These are phyloP conservation scores for Panagrolaimus sp. DNA, from an alignment of 1,140 invertebrate genomes.

Conservation along the genomic window DNA sequence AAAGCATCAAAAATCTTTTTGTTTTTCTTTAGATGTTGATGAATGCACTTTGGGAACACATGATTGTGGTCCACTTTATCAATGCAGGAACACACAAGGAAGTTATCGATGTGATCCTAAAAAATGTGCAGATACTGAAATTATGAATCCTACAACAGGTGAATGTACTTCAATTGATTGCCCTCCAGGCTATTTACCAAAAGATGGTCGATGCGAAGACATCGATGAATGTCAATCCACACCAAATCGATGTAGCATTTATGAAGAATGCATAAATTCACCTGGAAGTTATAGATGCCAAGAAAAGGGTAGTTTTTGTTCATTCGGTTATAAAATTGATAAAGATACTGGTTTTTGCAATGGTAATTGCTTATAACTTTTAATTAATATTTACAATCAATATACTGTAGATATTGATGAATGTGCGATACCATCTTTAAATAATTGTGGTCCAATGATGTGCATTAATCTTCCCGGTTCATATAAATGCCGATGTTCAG, in stretches of 20 bases:
- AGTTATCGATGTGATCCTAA: slow-evolving; percentile 72
- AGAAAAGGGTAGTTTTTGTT: slow-evolving; percentile 54
- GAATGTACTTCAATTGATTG: slow-evolving; percentile 61
- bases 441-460: slow-evolving; percentile 62
- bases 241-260: slow-evolving; percentile 66
- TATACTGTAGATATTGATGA: slow-evolving; percentile 59
- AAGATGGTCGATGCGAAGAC: slow-evolving; percentile 67
- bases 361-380: slow-evolving; percentile 32
- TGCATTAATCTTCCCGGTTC: slow-evolving; percentile 62
- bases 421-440: slow-evolving; percentile 59
- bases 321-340: slow-evolving; percentile 51
- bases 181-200: slow-evolving; percentile 62
- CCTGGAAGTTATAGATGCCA: slow-evolving; percentile 67
- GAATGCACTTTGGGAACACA: slow-evolving; percentile 78
- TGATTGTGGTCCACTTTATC: slow-evolving; percentile 73
- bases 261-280: slow-evolving; percentile 82
- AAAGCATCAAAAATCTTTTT: background rate
- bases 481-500: slow-evolving; percentile 62
- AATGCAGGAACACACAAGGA: slow-evolving; percentile 77
- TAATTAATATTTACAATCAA: background rate
- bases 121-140: slow-evolving; percentile 62
- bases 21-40: slow-evolving; percentile 72
- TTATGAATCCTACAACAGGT: slow-evolving; percentile 51
- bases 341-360: slow-evolving; percentile 53
- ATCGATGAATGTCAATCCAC: slow-evolving; percentile 80